Evolutionary conservation across 2,113 vertebrate genomes (phyloP).

Genomic region (Brachypteracias leptosomus): DNA sequence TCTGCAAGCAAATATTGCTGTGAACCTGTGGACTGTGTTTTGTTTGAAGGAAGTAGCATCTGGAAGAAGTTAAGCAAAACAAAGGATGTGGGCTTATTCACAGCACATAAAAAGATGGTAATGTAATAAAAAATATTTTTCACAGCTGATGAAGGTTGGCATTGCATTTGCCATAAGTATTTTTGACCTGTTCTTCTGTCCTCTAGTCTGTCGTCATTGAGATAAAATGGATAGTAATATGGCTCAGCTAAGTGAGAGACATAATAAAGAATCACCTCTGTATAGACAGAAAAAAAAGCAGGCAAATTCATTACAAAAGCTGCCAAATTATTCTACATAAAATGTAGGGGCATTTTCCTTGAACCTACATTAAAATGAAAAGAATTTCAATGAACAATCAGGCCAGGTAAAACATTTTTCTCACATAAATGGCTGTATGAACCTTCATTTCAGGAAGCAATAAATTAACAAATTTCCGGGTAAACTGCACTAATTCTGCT

Average conservation of each 20-base stretch:
- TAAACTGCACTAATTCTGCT: constrained; percentile 51
- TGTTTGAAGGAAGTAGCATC: background rate
- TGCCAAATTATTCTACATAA: background rate
- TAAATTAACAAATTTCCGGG: constrained; percentile 20
- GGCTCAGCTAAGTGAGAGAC: background rate
- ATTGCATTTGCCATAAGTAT: background rate
- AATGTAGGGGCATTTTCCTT: background rate
- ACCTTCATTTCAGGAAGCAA: constrained; percentile 34
- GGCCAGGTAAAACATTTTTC: background rate
- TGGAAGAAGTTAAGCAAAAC: background rate
- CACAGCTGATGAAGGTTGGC: background rate
- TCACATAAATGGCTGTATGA: constrained; percentile 22
- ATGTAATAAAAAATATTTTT: background rate
- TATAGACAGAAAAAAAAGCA: background rate
- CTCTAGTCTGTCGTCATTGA: background rate
- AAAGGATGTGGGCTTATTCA: background rate
- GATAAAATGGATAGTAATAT: background rate
- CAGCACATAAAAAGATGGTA: background rate
- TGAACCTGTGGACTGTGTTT: background rate
- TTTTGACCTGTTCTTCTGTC: background rate
- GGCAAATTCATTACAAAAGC: background rate
- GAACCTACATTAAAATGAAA: background rate
- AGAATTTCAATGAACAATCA: background rate
- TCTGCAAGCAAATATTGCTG: background rate
- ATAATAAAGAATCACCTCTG: background rate